phyloP scores from a whole-genome alignment of 2,797 vertebrate species.

The Gila robusta region DNA sequence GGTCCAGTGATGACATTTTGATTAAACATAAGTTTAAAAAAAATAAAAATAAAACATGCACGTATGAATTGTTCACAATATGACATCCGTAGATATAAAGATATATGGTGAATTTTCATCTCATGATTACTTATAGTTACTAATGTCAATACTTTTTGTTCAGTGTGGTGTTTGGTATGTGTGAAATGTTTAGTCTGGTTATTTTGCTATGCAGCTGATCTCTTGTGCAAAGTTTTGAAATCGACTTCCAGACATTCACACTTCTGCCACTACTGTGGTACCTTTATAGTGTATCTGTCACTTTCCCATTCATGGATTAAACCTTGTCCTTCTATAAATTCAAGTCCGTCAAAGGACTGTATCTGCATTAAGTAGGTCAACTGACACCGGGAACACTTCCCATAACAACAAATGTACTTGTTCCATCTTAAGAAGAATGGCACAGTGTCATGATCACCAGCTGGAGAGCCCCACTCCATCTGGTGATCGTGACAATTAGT shows the following conservation, averaged over 20 bases:
- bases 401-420: no score
- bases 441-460: no score
- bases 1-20: background rate
- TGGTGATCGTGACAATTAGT: no score
- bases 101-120: background rate
- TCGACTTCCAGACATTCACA: background rate
- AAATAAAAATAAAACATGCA: background rate
- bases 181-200: slow-evolving; percentile 20
- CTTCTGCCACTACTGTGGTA: slow-evolving; percentile 9
- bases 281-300: slow-evolving; percentile 10
- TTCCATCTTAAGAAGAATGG: no score
- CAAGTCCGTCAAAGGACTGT: no score
- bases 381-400: no score
- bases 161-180: slow-evolving; percentile 11
- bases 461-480: no score
- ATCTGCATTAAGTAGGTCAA: no score
- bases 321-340: background rate
- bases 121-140: background rate
- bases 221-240: slow-evolving; percentile 17
- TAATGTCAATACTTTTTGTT: background rate
- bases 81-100: background rate
- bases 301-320: background rate
- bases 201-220: slow-evolving; percentile 10
- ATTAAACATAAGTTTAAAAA: background rate
- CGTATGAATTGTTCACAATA: background rate